A percentile compares a stretch with the other conserved stretches of the same genome.
Evolutionary conservation across 2,888 invertebrate genomes (phyloP).

Genomic region (Ceratothoa steindachneri): DNA sequence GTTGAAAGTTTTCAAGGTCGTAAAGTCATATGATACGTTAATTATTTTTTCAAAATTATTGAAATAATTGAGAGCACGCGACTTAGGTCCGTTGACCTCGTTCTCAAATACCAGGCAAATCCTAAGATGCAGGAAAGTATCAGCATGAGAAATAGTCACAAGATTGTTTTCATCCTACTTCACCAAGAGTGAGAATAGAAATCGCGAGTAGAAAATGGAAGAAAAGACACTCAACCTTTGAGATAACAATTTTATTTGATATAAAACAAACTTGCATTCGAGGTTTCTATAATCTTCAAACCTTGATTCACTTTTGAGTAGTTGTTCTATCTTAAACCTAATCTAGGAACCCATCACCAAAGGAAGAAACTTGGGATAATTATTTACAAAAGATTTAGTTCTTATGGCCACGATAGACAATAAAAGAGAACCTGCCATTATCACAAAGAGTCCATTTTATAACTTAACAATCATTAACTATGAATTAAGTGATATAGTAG

Average conservation of each 20-base stretch:
- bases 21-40: too few species aligned
- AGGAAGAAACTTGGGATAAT: not conserved
- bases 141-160: too few species aligned
- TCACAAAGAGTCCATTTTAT: not conserved
- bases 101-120: too few species aligned
- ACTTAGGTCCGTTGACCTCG: too few species aligned
- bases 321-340: slow-evolving; percentile 1
- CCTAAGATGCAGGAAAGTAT: too few species aligned
- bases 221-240: too few species aligned
- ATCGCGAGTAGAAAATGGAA: too few species aligned
- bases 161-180: too few species aligned
- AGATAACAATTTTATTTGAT: slow-evolving; percentile 10
- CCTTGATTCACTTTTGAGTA: not conserved
- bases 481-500: not conserved
- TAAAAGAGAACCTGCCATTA: slow-evolving; percentile 2
- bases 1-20: too few species aligned
- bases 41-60: too few species aligned
- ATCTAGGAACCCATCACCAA: slow-evolving; percentile 12
- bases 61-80: too few species aligned
- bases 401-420: slow-evolving; percentile 1
- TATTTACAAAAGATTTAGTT: not conserved
- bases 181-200: too few species aligned
- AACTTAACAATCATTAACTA: slow-evolving; percentile 1
- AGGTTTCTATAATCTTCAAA: not conserved
- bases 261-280: slow-evolving; percentile 3